Evolutionary conservation across 2,113 vertebrate species (phyloP).

Genomic region (Neolamprologus variostigma): DNA sequence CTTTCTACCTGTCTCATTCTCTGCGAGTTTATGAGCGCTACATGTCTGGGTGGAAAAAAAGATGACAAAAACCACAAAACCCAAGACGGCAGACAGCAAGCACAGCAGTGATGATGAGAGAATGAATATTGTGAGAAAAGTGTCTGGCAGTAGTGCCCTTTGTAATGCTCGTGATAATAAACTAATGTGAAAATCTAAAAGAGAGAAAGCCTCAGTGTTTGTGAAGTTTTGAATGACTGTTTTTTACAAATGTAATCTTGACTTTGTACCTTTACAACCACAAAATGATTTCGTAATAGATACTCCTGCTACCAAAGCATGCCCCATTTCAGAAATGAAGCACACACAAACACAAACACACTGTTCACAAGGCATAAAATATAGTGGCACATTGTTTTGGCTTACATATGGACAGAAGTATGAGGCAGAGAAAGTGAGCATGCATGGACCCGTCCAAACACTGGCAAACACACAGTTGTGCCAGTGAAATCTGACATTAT

Average conservation of each 20-base stretch:
- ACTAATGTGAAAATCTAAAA: background rate
- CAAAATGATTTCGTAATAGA: background rate
- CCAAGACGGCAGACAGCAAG: background rate
- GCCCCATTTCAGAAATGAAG: background rate
- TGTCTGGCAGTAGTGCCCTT: background rate
- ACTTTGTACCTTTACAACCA: background rate
- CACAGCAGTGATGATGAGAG: background rate
- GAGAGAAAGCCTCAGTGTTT: background rate
- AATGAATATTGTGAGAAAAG: background rate
- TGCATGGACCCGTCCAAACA: background rate
- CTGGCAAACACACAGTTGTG: background rate
- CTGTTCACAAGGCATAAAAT: background rate
- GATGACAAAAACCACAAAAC: background rate
- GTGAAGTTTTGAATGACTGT: background rate
- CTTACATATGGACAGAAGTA: conserved; percentile 3
- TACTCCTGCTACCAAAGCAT: background rate
- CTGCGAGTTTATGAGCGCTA: background rate
- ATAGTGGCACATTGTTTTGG: background rate
- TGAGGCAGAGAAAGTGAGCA: conserved; percentile 7
- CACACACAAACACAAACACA: background rate
- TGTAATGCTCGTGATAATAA: background rate
- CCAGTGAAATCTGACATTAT: background rate
- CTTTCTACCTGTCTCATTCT: background rate
- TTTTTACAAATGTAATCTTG: background rate
- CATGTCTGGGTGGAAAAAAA: background rate